These are phyloP conservation scores for Aleiodes testaceus DNA, from an alignment of 2,888 invertebrate species.

Conservation along the genomic window DNA sequence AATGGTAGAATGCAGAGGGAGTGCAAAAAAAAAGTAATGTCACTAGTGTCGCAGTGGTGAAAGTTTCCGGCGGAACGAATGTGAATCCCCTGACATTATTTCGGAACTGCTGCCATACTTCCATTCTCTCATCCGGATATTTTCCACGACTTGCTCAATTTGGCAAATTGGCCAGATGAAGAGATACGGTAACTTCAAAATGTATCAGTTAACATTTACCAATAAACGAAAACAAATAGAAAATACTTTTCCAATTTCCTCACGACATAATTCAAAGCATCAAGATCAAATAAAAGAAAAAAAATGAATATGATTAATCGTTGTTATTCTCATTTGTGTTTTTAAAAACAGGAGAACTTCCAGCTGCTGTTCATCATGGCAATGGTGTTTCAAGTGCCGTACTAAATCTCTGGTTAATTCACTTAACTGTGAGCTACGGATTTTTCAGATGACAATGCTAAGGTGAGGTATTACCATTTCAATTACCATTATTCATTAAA, in stretches of 20 bases:
- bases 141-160: conserved; percentile 41
- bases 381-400: conserved; percentile 71
- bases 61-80: conserved; percentile 42
- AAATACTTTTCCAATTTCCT: neutral
- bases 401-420: conserved; percentile 70
- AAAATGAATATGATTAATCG: neutral
- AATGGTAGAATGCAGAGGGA: neutral
- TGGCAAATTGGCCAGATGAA: conserved; percentile 39
- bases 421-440: conserved; percentile 69
- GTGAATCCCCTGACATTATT: conserved; percentile 32
- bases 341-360: conserved; percentile 69
- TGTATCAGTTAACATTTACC: conserved; percentile 28
- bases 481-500: neutral
- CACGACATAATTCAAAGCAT: neutral
- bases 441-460: conserved; percentile 72
- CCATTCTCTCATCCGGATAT: conserved; percentile 30
- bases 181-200: conserved; percentile 32
- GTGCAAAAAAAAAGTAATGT: neutral
- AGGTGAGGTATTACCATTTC: conserved; percentile 57
- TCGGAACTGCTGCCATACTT: conserved; percentile 5
- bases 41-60: conserved; percentile 19
- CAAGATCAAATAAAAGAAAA: too few relatives aligned
- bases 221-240: neutral
- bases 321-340: conserved; percentile 43
- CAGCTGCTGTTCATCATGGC: conserved; percentile 72